A percentile compares a stretch with the other conserved stretches of the same genome.
These are phyloP conservation scores for Xyrichtys novacula DNA, from an alignment of 2,797 vertebrate species.

Conservation along the genomic window DNA sequence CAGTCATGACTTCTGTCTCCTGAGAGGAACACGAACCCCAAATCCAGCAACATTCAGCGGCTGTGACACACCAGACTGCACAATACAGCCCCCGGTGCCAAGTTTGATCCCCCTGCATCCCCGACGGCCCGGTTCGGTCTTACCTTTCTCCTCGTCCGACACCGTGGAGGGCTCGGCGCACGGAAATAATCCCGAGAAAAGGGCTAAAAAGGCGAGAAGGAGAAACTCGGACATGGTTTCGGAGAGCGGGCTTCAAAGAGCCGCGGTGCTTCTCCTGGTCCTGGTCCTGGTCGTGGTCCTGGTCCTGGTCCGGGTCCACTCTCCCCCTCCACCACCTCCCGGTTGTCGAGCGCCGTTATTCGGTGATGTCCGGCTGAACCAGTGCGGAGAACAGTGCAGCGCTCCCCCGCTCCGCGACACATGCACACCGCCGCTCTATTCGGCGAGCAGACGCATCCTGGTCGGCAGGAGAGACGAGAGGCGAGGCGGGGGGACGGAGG, in stretches of 20 bases:
- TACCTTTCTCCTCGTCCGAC: conserved; percentile 83
- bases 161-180: conserved; percentile 74
- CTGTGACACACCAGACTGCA: conserved; percentile 25
- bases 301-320: conserved; percentile 68
- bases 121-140: conserved; percentile 64
- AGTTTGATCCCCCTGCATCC: conserved; percentile 79
- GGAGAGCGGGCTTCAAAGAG: conserved; percentile 79
- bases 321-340: conserved; percentile 69
- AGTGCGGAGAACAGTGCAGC: conserved; percentile 78
- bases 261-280: conserved; percentile 74
- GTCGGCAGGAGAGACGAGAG: conserved; percentile 58
- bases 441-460: conserved; percentile 64
- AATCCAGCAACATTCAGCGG: conserved; percentile 29
- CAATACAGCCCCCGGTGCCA: conserved; percentile 57
- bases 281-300: conserved; percentile 70
- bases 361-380: conserved; percentile 78
- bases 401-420: conserved; percentile 76
- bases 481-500: conserved; percentile 35
- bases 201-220: conserved; percentile 79
- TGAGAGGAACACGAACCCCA: neutral
- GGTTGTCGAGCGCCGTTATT: conserved; percentile 76
- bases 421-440: conserved; percentile 70
- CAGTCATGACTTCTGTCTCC: conserved; percentile 6
- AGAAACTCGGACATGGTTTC: conserved; percentile 86
- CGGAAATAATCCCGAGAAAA: conserved; percentile 85